phyloP scores from a whole-genome alignment of 2,888 invertebrate species.

The Alcis repandata region DNA sequence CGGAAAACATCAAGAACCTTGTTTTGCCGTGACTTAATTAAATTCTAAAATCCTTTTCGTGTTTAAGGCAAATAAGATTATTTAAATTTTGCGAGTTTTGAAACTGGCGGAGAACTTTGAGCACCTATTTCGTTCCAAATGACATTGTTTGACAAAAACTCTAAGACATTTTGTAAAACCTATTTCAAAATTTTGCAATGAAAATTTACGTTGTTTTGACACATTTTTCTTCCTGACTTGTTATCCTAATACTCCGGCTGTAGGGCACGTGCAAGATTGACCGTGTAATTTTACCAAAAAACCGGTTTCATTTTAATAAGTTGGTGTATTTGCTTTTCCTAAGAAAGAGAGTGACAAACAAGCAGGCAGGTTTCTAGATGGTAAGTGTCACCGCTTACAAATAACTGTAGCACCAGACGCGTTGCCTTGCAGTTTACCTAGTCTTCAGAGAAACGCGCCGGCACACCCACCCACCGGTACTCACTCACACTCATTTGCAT shows the following conservation, averaged over 20 bases:
- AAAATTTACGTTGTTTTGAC: too few relatives aligned
- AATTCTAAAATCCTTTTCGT: slow-evolving; percentile 44
- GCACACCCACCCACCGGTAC: too few relatives aligned
- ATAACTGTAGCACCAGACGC: too few relatives aligned
- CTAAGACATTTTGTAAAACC: neutral
- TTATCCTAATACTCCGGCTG: too few relatives aligned
- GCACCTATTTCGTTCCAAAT: slow-evolving; percentile 11
- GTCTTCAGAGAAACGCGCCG: too few relatives aligned
- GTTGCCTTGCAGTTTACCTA: too few relatives aligned
- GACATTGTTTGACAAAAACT: slow-evolving; percentile 8
- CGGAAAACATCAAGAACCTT: slow-evolving; percentile 38
- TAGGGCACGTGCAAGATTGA: too few relatives aligned
- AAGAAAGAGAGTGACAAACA: too few relatives aligned
- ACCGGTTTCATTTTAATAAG: neutral
- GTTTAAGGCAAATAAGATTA: slow-evolving; percentile 30
- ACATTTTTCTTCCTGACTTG: too few relatives aligned
- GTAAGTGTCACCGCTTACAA: too few relatives aligned
- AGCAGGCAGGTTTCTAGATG: too few relatives aligned
- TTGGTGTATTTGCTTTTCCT: neutral
- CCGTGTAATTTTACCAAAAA: neutral
- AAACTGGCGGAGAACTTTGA: slow-evolving; percentile 16
- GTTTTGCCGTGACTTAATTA: slow-evolving; percentile 44
- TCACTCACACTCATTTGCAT: neutral
- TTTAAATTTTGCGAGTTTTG: slow-evolving; percentile 20
- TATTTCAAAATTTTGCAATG: too few relatives aligned